Evolutionary conservation across 2,888 invertebrate genomes (phyloP).

Genomic region (Galeruca laticollis): DNA sequence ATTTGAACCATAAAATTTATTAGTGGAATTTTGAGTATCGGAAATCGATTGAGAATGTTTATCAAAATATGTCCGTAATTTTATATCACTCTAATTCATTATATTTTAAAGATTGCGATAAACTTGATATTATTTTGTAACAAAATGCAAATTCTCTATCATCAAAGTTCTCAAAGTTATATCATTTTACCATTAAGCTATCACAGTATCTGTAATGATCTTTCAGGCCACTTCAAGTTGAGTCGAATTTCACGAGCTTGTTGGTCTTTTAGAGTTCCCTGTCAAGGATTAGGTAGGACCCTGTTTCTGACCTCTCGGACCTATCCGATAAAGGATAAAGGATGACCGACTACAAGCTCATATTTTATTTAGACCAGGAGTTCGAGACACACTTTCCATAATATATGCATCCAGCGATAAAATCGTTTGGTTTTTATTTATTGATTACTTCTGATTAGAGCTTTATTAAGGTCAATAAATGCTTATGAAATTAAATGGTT

Average conservation of each 20-base stretch:
- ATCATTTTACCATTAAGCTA: background rate
- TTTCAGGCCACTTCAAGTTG: background rate
- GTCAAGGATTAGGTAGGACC: background rate
- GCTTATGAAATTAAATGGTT: too few species aligned
- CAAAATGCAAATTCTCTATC: background rate
- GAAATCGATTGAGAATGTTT: background rate
- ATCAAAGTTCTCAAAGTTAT: background rate
- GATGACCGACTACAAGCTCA: background rate
- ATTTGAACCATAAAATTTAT: background rate
- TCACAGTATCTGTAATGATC: background rate
- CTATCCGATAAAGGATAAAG: background rate
- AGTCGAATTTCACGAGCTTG: background rate
- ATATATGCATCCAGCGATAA: too few species aligned
- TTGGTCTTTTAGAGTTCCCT: background rate
- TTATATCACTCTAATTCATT: too few species aligned
- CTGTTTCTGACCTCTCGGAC: constrained; percentile 1
- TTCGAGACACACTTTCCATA: too few species aligned
- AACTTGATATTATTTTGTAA: background rate
- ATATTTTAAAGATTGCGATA: background rate
- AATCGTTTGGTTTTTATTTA: too few species aligned
- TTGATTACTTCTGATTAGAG: too few species aligned
- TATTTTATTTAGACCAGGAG: background rate
- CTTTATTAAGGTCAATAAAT: too few species aligned
- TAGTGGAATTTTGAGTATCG: background rate
- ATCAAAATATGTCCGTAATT: background rate